Conservation (phyloP, 2,113 vertebrate genomes). For the Poeciliopsis prolifica region DNA sequence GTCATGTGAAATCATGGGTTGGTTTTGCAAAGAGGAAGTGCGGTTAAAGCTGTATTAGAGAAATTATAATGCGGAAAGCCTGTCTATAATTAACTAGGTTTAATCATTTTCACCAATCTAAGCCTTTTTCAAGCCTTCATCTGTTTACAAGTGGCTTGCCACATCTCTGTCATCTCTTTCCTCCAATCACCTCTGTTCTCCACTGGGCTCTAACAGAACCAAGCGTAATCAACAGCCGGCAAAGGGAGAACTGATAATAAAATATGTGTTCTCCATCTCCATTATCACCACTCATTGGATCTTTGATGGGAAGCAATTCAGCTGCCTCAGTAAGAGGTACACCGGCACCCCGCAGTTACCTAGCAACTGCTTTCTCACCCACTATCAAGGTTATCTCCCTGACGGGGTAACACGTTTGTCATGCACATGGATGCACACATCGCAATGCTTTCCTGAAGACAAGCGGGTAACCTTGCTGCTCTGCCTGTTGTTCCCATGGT, state of each 20-base stretch:
- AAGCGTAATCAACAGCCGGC: conserved; percentile 1
- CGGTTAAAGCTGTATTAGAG: too few relatives aligned
- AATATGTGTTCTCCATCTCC: conserved; percentile 12
- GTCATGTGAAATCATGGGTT: too few relatives aligned
- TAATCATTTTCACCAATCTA: too few relatives aligned
- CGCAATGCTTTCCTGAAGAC: conserved; percentile 6
- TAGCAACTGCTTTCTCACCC: conserved; percentile 68
- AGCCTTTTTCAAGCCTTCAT: conserved; percentile 21
- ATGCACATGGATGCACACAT: conserved; percentile 9
- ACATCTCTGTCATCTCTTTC: neutral
- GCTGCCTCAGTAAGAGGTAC: conserved; percentile 17
- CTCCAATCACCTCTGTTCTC: neutral
- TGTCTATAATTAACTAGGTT: too few relatives aligned
- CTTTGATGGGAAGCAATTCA: conserved; percentile 15
- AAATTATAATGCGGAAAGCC: too few relatives aligned
- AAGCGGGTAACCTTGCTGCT: neutral
- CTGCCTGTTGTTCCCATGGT: neutral
- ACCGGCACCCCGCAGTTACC: conserved; percentile 49
- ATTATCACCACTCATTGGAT: conserved; percentile 1
- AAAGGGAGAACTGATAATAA: neutral
- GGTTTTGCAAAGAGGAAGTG: too few relatives aligned
- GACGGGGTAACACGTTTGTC: conserved; percentile 25
- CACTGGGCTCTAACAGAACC: neutral
- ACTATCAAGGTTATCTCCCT: conserved; percentile 62
- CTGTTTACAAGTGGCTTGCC: conserved; percentile 13